Base-by-base conservation (phyloP, 2,797 vertebrate species). In the Myioborus miniatus region DNA sequence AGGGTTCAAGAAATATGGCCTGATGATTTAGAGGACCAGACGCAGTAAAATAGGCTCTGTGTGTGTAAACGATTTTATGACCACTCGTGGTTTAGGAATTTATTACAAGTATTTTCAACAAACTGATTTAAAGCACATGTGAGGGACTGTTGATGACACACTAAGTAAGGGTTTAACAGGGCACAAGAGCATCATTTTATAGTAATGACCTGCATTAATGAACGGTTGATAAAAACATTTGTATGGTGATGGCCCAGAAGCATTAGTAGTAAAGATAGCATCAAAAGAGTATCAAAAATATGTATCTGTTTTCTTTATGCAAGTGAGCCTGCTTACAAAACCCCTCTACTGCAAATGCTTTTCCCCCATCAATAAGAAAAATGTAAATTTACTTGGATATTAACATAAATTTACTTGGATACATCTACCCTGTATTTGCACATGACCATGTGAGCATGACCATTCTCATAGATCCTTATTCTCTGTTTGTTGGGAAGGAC, bases 91-190 rank as follows among this genome's bases (percentile, higher is more conserved):
- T 36, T 94, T 95, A 89, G 63, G 24, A 82, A 47, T 86, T 69
- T 82, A 83, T 67, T 89, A 43, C 59, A 74, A 68, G 16, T 87
- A 32, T 53, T 88, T 87, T 90, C 88, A 78, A 76, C 76, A 93
- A 79, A 27, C 2, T 44, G 41, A 93, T 95, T 68, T 79, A 79
- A 95, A 78, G 53, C 53, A 32, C 15, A 37, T 46, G 49, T 53
- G 36, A 71, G 27, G 62, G 62, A 64, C 50, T 52, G 60, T 32
- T 83, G 70, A 72, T 83, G 53, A 93, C 86, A 84, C 4, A 32
- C 30, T 72, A 83, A 64, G 55, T 55, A 83, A 90, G 65, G 29
- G 16, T 37, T 93, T 82, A 91, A 76, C n/a, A 63, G 58, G 80
- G 41, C 32, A 59, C 27, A 83, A 67, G 12, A 39, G 34, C 15